phyloP scores from a whole-genome alignment of 2,113 vertebrate genomes.

The Terrapene triunguis region DNA sequence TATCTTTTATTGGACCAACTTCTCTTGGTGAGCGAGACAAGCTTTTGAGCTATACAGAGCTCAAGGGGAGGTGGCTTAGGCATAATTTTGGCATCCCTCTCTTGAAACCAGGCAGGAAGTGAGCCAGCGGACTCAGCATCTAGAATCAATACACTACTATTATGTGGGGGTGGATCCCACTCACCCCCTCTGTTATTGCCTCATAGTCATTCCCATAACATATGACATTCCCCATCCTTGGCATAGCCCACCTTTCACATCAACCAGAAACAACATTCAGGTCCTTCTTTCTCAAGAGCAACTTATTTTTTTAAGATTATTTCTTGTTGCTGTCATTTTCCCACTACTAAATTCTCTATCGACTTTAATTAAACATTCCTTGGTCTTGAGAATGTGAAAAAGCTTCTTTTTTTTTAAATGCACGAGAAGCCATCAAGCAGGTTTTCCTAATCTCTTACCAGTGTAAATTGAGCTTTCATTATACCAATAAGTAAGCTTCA shows the following conservation, averaged over 20 bases:
- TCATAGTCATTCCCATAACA: neutral
- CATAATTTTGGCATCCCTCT: neutral
- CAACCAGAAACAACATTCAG: neutral
- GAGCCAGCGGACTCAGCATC: rapidly evolving
- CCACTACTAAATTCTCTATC: slow-evolving; percentile 14
- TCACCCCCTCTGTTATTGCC: neutral
- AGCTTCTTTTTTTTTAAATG: slow-evolving; percentile 21
- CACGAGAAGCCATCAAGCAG: slow-evolving; percentile 49
- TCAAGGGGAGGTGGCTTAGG: neutral
- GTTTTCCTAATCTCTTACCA: slow-evolving; percentile 60
- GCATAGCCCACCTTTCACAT: neutral
- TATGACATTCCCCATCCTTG: neutral
- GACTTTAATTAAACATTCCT: slow-evolving; percentile 57
- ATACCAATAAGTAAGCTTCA: neutral
- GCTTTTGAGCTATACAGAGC: too few relatives aligned
- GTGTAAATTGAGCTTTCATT: slow-evolving; percentile 51
- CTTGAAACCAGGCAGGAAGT: neutral
- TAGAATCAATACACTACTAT: rapidly evolving
- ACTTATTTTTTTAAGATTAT: neutral
- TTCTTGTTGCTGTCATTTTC: slow-evolving; percentile 53
- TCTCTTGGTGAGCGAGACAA: too few relatives aligned
- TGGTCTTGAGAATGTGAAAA: neutral
- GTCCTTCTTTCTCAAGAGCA: slow-evolving; percentile 18
- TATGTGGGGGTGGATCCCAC: neutral
- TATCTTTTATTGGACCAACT: too few relatives aligned